Base-by-base conservation (phyloP, 1,140 invertebrate species). In the Zaprionus gabonicus region DNA sequence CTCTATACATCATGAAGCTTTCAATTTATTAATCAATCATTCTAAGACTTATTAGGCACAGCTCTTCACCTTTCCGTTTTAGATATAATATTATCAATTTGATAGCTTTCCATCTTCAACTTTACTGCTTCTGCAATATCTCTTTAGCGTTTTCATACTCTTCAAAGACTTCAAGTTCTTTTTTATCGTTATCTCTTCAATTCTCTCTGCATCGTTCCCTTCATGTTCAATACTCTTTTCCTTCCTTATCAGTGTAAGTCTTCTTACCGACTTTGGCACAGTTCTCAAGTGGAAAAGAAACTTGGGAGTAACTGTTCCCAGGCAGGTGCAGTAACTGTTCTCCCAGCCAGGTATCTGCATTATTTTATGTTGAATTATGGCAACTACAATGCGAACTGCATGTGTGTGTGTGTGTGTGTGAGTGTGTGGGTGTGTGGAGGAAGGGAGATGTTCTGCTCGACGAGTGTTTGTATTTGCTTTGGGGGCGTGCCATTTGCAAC, bases 311-410 rank as follows among this genome's bases (percentile, higher is more conserved):
- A 27, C 71, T 60, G 44, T 74, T 49, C n/a, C 49, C 49, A 44
- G 34, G 59, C 49, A 71, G 46, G 49, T 71, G 59, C 68, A 64
- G 27, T 38, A 63, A 63, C 66, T 49, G 62, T 63, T 57, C 59
- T 59, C 60, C 27, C 46, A 20, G 62, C 58, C 77, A 71, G 74
- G 69, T 67, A 66, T 76, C 79, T 83, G 83, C 81, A 70, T 87
- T 81, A 87, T 88, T 73, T 87, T 88, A 88, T 88, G 84, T 83
- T 87, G 84, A 88, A 76, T 88, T 88, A 88, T 88, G 81, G 67
- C 53, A 60, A 66, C 84, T 80, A 84, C 83, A 78, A 73, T 78
- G 63, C 44, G 12, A 58, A 38, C 20, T 59, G 68, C 53, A 58
- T 23, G 51, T 63, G 74, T 55, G 51, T 23, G 66, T 57, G 38